Percentiles rank a stretch among this genome's conserved stretches.
These are phyloP conservation scores for Coranthus polyacanthus DNA, from an alignment of 2,797 vertebrate genomes.

Conservation along the genomic window DNA sequence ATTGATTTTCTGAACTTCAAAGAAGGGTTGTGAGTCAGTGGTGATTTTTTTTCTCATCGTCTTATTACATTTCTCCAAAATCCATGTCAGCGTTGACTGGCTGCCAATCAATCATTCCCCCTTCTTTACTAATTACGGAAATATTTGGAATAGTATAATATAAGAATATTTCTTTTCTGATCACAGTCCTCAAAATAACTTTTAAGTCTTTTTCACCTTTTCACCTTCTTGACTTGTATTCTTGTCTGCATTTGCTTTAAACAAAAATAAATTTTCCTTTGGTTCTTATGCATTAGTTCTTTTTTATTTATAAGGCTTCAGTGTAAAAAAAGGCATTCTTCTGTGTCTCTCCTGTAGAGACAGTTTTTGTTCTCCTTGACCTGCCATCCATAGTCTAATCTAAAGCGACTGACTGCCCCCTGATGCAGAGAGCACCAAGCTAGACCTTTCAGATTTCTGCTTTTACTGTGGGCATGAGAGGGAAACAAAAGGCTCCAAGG, in stretches of 20 bases:
- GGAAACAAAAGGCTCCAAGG: constrained; percentile 74
- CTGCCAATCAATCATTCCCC: constrained; percentile 56
- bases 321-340: constrained; percentile 48
- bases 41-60: constrained; percentile 63
- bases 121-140: not conserved
- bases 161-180: too few species aligned
- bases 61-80: constrained; percentile 75
- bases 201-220: too few species aligned
- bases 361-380: constrained; percentile 81
- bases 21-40: constrained; percentile 65
- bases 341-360: constrained; percentile 59
- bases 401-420: constrained; percentile 82
- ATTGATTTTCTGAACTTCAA: constrained; percentile 82
- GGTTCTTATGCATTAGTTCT: constrained; percentile 30
- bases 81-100: constrained; percentile 57
- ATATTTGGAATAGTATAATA: not conserved
- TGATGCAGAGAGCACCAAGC: constrained; percentile 71
- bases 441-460: constrained; percentile 79
- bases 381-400: constrained; percentile 84
- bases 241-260: too few species aligned
- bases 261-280: too few species aligned
- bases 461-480: constrained; percentile 66
- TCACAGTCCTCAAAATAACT: too few species aligned
- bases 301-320: constrained; percentile 15
- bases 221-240: too few species aligned